Evolutionary conservation across 2,888 invertebrate species (phyloP).

Genomic region (Drosophila neonasuta): DNA sequence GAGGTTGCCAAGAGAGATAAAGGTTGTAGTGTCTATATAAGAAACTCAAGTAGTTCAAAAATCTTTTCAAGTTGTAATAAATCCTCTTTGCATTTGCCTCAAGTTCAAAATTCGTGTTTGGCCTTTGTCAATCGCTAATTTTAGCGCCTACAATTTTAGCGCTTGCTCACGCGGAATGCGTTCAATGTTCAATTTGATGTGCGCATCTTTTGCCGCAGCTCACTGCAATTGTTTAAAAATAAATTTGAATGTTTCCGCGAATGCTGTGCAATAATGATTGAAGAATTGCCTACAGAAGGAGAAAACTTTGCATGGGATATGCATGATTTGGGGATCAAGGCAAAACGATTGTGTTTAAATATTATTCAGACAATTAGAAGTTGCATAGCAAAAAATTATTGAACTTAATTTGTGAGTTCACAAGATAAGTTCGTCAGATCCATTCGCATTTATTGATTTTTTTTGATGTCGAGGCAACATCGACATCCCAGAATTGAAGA

Average conservation of each 20-base stretch:
- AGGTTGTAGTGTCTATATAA: too few relatives aligned
- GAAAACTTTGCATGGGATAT: not conserved
- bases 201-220: constrained; percentile 26
- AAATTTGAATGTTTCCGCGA: constrained; percentile 54
- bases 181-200: constrained; percentile 59
- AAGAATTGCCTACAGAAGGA: constrained; percentile 3
- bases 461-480: not conserved
- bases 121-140: constrained; percentile 63
- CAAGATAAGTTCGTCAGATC: constrained; percentile 1
- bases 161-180: constrained; percentile 49
- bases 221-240: constrained; percentile 55
- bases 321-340: constrained; percentile 5
- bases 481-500: not conserved
- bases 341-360: constrained; percentile 5
- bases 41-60: not conserved
- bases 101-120: constrained; percentile 76
- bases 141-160: constrained; percentile 36
- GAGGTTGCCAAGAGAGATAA: too few relatives aligned
- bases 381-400: not conserved
- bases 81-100: constrained; percentile 37
- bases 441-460: not conserved
- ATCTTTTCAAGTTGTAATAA: not conserved
- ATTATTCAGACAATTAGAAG: constrained; percentile 17
- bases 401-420: not conserved
- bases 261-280: constrained; percentile 14